Conservation (phyloP, 2,888 invertebrate species). For the Ophioninae sp. region DNA sequence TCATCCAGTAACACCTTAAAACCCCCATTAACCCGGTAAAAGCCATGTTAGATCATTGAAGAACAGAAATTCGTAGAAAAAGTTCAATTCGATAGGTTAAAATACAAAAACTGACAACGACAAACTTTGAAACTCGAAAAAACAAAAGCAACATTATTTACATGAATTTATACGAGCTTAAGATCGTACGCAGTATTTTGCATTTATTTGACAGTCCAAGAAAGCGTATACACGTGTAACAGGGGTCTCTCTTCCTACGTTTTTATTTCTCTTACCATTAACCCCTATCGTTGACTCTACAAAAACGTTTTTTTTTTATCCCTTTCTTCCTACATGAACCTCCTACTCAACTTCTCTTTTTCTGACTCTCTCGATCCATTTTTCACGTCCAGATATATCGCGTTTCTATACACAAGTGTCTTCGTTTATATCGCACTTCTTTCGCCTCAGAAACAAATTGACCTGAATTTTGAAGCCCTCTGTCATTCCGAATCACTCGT, state of each 20-base stretch:
- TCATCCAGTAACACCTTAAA: no score
- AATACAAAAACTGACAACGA: no score
- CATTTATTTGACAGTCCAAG: neutral
- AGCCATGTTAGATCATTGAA: no score
- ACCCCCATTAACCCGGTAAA: no score
- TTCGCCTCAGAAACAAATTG: slow-evolving; percentile 10
- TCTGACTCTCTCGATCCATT: slow-evolving; percentile 8
- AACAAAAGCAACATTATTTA: no score
- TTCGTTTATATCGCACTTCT: slow-evolving; percentile 22
- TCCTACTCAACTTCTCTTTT: neutral
- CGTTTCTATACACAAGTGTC: slow-evolving; percentile 36
- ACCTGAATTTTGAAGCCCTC: slow-evolving; percentile 18
- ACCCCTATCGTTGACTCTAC: slow-evolving; percentile 34
- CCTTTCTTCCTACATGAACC: neutral
- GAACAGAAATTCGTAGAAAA: no score
- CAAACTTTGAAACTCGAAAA: no score
- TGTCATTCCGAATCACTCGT: slow-evolving; percentile 24
- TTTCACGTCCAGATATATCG: slow-evolving; percentile 13
- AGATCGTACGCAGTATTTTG: no score
- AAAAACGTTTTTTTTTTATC: slow-evolving; percentile 27
- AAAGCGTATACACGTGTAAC: neutral
- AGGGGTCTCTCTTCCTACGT: slow-evolving; percentile 1
- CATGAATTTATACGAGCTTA: no score
- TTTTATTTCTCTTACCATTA: slow-evolving; percentile 1
- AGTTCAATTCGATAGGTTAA: no score